Evolutionary conservation across 92 coral and sea anemone species (phyloP), one percentile per base, ranked within the genome.

Genomic region (Actinostola sp.): DNA sequence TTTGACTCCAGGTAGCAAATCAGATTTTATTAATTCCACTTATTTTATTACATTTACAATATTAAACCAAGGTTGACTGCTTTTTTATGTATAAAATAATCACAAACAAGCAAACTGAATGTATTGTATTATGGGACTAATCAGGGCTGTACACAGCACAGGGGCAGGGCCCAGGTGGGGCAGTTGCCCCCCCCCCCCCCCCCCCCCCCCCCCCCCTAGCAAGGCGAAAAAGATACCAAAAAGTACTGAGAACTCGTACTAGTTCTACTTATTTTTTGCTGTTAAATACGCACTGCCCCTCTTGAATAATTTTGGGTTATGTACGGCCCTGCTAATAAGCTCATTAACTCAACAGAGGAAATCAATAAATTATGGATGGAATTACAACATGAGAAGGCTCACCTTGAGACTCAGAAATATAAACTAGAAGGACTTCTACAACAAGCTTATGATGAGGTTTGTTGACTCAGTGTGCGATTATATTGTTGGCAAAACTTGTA

Each of bases 351-450:
- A 35, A 20, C 28, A 90, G 96, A 87, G 78, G 96, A 90, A n/a
- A 75, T 90, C 66, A 90, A 90, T 72, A 83, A 78, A 33, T 32
- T 90, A 46, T 90, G 96, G 96, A 61, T 55, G 12, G 96, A 87
- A 25, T 56, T 90, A n/a, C 92, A 90, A 30, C 61, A 41, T 10
- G 88, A 90, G 42, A 90, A 76, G 54, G 67, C 80, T 50, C 85
- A 85, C 33, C 56, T 90, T 19, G 82, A 83, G 21, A 76, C 81
- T 57, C 97, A 90, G 46, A 85, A 82, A 36, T 66, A 83, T 30
- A 84, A 84, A 48, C 51, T 87, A 10, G 89, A 90, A 50, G 89
- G 83, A 61, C 55, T 83, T 24, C 27, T 90, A 71, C 92, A 90
- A 50, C 62, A 68, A 70, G 96, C 89, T 19, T 90, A 42, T 60